Percentiles rank a stretch among this genome's conserved stretches.
Evolutionary conservation across 2,888 invertebrate genomes (phyloP).

Genomic region (Dorcus parallelipipedus): DNA sequence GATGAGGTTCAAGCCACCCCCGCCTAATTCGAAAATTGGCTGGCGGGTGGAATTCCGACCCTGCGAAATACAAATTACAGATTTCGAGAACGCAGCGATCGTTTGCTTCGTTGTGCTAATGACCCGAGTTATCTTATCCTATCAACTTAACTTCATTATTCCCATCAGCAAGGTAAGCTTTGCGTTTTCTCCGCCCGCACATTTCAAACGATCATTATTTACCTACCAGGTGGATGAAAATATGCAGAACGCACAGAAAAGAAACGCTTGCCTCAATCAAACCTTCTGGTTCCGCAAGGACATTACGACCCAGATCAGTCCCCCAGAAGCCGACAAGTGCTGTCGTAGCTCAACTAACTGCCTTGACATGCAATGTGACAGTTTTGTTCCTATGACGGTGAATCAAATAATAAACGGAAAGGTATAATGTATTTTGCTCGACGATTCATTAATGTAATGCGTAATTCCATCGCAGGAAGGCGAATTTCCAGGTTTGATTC

Average conservation of each 20-base stretch:
- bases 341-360: slow-evolving; percentile 36
- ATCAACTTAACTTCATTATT: slow-evolving; percentile 91
- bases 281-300: slow-evolving; percentile 94
- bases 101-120: slow-evolving; percentile 96
- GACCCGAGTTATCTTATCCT: slow-evolving; percentile 94
- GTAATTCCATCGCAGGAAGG: slow-evolving; percentile 58
- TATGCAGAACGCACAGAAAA: slow-evolving; percentile 91
- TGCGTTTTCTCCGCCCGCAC: background rate
- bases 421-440: slow-evolving; percentile 46
- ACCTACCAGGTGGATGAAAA: slow-evolving; percentile 78
- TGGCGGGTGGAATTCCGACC: slow-evolving; percentile 99
- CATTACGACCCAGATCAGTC: slow-evolving; percentile 56
- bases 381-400: slow-evolving; percentile 80
- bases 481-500: slow-evolving; percentile 91
- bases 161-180: slow-evolving; percentile 81
- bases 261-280: slow-evolving; percentile 77
- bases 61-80: slow-evolving; percentile 96
- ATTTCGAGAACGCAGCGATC: slow-evolving; percentile 99
- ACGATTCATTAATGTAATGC: background rate
- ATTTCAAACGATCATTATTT: slow-evolving; percentile 27
- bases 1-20: slow-evolving; percentile 98
- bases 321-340: slow-evolving; percentile 48
- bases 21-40: slow-evolving; percentile 92
- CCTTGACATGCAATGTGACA: slow-evolving; percentile 45
- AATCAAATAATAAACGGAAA: slow-evolving; percentile 97